Conservation (phyloP, 2,888 invertebrate species). For the Gymnoscelis rufifasciata region DNA sequence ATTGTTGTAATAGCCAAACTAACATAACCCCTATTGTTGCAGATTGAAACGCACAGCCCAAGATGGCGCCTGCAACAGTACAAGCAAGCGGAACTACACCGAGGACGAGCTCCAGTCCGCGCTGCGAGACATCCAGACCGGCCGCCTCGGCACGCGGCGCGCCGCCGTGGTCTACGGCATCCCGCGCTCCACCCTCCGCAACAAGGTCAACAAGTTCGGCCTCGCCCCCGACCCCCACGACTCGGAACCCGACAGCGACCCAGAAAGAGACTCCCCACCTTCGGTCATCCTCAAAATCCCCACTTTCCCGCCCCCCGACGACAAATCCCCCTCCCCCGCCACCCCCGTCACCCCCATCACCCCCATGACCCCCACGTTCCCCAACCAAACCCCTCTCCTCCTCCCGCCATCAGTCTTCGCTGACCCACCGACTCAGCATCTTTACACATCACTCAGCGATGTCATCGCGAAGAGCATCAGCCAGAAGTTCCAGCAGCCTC, state of each 20-base stretch:
- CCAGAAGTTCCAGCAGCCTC: slow-evolving; percentile 86
- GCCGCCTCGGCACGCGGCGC: slow-evolving; percentile 93
- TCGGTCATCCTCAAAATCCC: slow-evolving; percentile 94
- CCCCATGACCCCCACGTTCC: slow-evolving; percentile 64
- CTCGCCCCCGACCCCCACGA: slow-evolving; percentile 85
- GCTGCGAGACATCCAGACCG: slow-evolving; percentile 95
- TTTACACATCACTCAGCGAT: slow-evolving; percentile 86
- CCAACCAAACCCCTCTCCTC: slow-evolving; percentile 59
- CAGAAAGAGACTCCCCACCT: slow-evolving; percentile 78
- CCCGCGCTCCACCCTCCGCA: slow-evolving; percentile 96
- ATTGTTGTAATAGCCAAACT: too few relatives aligned
- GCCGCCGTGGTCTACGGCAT: slow-evolving; percentile 98
- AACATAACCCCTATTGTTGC: slow-evolving; percentile 40
- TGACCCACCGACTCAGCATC: slow-evolving; percentile 77
- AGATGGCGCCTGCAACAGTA: slow-evolving; percentile 68
- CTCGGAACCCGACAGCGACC: slow-evolving; percentile 73
- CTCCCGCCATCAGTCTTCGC: slow-evolving; percentile 69
- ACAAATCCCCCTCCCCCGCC: slow-evolving; percentile 68
- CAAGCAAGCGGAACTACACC: slow-evolving; percentile 91
- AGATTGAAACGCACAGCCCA: slow-evolving; percentile 62
- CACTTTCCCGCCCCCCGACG: slow-evolving; percentile 86
- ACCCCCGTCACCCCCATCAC: slow-evolving; percentile 68
- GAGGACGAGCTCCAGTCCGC: slow-evolving; percentile 96
- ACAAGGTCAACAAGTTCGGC: slow-evolving; percentile 91
- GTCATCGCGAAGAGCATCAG: slow-evolving; percentile 95